Evolutionary conservation across 2,113 vertebrate species (phyloP).

Genomic region (Pelmatolapia mariae): DNA sequence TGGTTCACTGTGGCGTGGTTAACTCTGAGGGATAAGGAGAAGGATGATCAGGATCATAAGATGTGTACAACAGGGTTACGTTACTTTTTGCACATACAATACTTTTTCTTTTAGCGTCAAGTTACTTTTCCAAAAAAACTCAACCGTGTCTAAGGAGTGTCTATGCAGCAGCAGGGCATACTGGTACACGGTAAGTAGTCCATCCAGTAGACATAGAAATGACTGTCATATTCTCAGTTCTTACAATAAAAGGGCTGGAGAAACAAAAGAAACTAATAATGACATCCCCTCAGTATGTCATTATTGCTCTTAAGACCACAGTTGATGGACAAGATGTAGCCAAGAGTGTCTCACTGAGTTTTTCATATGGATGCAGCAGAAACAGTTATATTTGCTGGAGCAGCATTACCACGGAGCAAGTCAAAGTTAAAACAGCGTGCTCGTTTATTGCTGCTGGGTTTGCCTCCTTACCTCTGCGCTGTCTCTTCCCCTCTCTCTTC

Average conservation of each 20-base stretch:
- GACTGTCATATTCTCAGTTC: not conserved
- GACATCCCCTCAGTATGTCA: not conserved
- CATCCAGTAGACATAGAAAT: not conserved
- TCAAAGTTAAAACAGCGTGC: conserved; percentile 1
- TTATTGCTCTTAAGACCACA: not conserved
- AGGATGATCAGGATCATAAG: conserved; percentile 31
- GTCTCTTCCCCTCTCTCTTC: conserved; percentile 5
- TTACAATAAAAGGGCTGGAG: not conserved
- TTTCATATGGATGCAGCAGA: conserved; percentile 20
- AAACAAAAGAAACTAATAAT: conserved; percentile 1
- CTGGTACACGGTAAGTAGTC: not conserved
- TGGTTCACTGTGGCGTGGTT: not conserved
- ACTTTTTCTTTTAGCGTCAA: not conserved
- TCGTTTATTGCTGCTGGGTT: conserved; percentile 11
- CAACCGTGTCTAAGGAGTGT: not conserved
- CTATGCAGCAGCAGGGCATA: not conserved
- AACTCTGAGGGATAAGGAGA: not conserved
- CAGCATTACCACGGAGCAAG: not conserved
- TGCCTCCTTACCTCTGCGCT: not conserved
- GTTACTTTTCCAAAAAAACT: not conserved
- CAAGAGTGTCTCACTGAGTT: not conserved
- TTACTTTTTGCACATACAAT: conserved; percentile 1
- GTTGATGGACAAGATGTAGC: not conserved
- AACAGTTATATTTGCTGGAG: conserved; percentile 19
- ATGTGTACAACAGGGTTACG: not conserved